Conservation (phyloP, 2,797 vertebrate species). For the Clarias laeviceps region DNA sequence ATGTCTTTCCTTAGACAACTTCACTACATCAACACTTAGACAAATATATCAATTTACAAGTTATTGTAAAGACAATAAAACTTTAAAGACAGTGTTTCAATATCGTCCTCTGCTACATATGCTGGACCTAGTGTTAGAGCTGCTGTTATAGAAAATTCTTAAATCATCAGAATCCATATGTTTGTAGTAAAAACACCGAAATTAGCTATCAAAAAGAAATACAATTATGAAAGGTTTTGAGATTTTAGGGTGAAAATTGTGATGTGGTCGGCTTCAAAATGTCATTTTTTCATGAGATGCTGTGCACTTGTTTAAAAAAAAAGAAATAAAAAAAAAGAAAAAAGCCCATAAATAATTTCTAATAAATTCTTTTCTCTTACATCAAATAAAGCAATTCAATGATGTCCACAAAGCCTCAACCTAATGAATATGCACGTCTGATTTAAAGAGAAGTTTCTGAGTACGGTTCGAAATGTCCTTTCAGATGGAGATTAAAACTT, state of each 20-base stretch:
- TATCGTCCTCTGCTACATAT: neutral
- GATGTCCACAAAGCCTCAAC: neutral
- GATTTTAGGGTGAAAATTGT: neutral
- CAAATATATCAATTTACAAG: neutral
- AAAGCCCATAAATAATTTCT: neutral
- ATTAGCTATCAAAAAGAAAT: neutral
- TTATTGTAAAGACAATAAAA: neutral
- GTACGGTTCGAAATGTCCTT: slow-evolving; percentile 91
- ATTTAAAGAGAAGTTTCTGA: slow-evolving; percentile 88
- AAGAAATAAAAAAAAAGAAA: neutral
- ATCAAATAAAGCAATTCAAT: slow-evolving; percentile 6
- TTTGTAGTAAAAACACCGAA: neutral
- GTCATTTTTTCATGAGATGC: neutral
- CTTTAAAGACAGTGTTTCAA: too few relatives aligned
- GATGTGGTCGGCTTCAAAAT: neutral
- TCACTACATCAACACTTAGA: neutral
- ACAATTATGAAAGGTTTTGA: neutral
- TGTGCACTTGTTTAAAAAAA: neutral
- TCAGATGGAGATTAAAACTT: slow-evolving; percentile 96
- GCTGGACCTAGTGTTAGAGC: neutral
- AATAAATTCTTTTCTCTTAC: neutral
- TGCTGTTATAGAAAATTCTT: neutral
- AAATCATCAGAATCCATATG: neutral
- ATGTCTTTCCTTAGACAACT: neutral
- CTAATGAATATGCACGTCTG: slow-evolving; percentile 85